Base-by-base conservation (phyloP, 1,140 invertebrate genomes). In the Brachionus paranguensis region DNA sequence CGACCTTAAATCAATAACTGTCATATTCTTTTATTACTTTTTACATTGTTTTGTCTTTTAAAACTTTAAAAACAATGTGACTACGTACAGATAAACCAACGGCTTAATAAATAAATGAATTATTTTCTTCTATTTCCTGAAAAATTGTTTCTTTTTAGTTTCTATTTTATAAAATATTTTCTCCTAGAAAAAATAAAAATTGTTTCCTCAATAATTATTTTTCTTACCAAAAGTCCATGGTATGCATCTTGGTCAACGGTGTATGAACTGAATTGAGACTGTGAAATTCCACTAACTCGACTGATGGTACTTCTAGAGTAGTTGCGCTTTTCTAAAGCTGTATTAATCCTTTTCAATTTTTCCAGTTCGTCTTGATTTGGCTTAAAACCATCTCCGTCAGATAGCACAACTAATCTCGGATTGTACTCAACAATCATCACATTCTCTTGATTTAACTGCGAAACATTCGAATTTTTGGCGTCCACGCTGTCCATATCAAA, bases 311-410 rank as follows among this genome's bases (percentile, higher is more conserved):
- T 76, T 53, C 72, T 76, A 1, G 72, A 76, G 11, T 76, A 76
- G 20, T 76, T 76, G 20, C 72, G 41, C 20, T 50, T 76, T 50
- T 76, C 72, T 10, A 76, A n/a, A 10, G 45, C 72, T 12, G 72
- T 76, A 50, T 76, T 50, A 27, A 68, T 68, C 2, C 68, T 1
- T 33, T 72, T 47, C 8, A 83, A n/a, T 50, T 55, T 53, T 55
- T 83, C 60, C 10, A 53, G 12, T n/a, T 53, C 41, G 12, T 68
- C 64, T 14, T 81, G 11, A 68, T 60, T 68, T 20, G 53, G 64
- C 14, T 11, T 81, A 68, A 81, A 81, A n/a, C 78, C 78, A 43
- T 81, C 78, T 17, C 78, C 78, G 4, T 81, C 33, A 12, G 53
- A 53, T 41, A 81, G 20, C 20, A 11, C 24, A 60, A 81, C 17